Base-by-base conservation (phyloP, 2,797 vertebrate species). In the Anabas testudineus region DNA sequence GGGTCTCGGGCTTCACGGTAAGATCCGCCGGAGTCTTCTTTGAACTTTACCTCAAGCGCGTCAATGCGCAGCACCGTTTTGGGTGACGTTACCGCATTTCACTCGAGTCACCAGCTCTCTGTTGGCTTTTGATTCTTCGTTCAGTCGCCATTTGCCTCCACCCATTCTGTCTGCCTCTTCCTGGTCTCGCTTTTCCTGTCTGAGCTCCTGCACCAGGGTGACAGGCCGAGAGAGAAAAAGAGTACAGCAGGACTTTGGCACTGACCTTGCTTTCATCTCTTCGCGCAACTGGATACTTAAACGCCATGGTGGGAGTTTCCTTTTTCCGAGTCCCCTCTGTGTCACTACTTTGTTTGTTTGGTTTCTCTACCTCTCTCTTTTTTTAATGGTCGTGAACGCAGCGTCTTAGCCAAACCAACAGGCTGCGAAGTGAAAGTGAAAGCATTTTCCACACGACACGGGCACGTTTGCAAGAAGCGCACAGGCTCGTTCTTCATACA, bases 201-300 rank as follows among this genome's bases (percentile, higher is more conserved):
- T 10, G 19, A 26, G 28, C 30, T 48, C 21, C 32, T 53, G 18
- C 53, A 48, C 19, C 61, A 7, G 19, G 46, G 6, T 1, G n/a
- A 26, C 43, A 30, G 5, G 52, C n/a, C 26, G 9, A 62, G 12
- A 57, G 9, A 62, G 9, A 53, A n/a, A 58, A 41, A 12, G 2
- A 16, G 16, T 30, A 6, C 22, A 3, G 22, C 61, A 24, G 46
- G 59, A 66, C 65, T 68, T 46, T 15, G 7, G 34, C 49, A 90
- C 93, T 84, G 41, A 95, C 93, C 92, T 92, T 86, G 28, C 48
- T 84, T 65, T 87, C 84, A 22, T 94, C 93, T 49, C 92, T 89
- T 8, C 91, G 83, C 0, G 83, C 88, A 45, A 67, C 75, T 2
- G 94, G 93, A 61, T 95, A 94, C 42, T 76, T 78, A 68, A 91